Percentiles rank a stretch among this genome's conserved stretches.
phyloP scores from a whole-genome alignment of 1,140 invertebrate genomes.

The Augochlora pura region DNA sequence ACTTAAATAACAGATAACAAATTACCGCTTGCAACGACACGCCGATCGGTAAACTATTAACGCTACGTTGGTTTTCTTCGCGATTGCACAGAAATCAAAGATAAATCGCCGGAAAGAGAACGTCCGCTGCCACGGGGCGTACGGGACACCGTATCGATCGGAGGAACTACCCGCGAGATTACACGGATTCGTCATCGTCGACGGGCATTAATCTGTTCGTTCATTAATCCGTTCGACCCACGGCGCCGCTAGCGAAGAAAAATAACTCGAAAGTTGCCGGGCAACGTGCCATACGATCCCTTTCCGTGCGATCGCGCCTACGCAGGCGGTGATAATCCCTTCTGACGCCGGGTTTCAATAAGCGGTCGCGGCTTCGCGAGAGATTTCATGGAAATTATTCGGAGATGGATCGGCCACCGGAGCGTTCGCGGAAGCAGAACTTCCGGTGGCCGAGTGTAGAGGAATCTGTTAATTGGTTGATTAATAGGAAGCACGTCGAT shows the following conservation, averaged over 20 bases:
- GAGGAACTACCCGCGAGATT: neutral
- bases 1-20: no score
- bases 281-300: neutral
- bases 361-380: no score
- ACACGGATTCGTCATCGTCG: neutral
- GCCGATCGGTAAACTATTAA: no score
- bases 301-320: neutral
- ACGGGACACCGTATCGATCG: neutral
- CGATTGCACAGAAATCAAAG: neutral
- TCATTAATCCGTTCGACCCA: neutral
- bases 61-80: neutral
- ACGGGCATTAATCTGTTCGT: neutral
- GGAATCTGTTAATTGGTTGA: neutral
- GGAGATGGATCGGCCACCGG: neutral
- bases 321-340: neutral
- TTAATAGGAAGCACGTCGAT: neutral
- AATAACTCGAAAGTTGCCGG: neutral
- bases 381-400: neutral
- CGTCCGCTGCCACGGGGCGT: neutral
- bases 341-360: neutral
- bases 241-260: neutral
- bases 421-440: neutral
- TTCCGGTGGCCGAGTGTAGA: neutral
- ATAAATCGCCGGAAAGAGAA: neutral
- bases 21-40: no score